Conservation (phyloP, 2,888 invertebrate genomes). For the Perizoma affinitatum region DNA sequence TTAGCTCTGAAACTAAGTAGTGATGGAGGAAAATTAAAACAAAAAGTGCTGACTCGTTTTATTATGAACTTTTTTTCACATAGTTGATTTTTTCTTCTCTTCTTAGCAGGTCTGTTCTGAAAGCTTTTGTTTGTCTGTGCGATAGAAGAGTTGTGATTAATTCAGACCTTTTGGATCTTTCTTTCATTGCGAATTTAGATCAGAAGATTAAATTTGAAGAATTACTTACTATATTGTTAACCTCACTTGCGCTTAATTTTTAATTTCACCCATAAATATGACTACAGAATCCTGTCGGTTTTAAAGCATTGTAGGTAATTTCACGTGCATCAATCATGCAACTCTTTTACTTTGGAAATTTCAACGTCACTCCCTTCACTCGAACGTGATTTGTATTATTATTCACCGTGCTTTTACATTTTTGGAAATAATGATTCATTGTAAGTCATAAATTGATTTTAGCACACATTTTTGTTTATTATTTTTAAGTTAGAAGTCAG, state of each 20-base stretch:
- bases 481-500: conserved; percentile 4
- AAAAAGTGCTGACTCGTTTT: no score
- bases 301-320: conserved; percentile 65
- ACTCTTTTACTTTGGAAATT: conserved; percentile 73
- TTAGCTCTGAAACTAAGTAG: conserved; percentile 10
- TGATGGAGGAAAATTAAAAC: no score
- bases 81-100: no score
- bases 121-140: no score
- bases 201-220: no score
- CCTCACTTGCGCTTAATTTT: conserved; percentile 41
- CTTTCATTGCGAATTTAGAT: no score
- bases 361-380: conserved; percentile 69
- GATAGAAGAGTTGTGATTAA: no score
- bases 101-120: no score
- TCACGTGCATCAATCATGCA: conserved; percentile 76
- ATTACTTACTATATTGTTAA: conserved; percentile 7
- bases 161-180: no score
- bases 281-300: conserved; percentile 60
- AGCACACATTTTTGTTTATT: neutral
- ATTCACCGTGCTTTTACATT: conserved; percentile 64
- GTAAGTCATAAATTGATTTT: conserved; percentile 31
- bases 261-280: conserved; percentile 43
- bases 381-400: conserved; percentile 58
- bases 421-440: conserved; percentile 38
- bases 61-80: no score